A percentile compares a stretch with the other conserved stretches of the same genome.
phyloP scores from a whole-genome alignment of 2,888 invertebrate genomes.

The Resseliella maxima region DNA sequence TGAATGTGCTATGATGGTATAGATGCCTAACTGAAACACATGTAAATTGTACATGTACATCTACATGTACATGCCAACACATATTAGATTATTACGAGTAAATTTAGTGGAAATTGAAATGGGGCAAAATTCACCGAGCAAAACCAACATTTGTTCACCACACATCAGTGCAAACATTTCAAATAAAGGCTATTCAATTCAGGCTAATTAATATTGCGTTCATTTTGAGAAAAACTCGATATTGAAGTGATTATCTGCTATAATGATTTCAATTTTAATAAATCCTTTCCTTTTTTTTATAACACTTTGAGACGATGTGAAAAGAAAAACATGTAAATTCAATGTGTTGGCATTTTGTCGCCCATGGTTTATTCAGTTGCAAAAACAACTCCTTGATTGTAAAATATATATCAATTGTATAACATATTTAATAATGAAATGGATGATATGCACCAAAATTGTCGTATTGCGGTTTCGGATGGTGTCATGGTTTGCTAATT shows the following conservation, averaged over 20 bases:
- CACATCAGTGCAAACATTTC: constrained; percentile 20
- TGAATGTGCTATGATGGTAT: not conserved
- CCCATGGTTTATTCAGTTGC: not conserved
- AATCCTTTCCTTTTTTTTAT: not conserved
- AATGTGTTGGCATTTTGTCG: not conserved
- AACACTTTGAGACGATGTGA: not conserved
- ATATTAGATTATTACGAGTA: not conserved
- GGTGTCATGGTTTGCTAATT: not conserved
- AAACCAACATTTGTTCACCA: constrained; percentile 31
- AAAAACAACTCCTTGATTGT: not conserved
- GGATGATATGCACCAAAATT: not conserved
- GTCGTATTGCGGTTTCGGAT: constrained; percentile 19
- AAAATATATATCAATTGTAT: not conserved
- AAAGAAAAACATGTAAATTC: not conserved
- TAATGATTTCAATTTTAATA: not conserved
- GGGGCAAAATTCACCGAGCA: not conserved
- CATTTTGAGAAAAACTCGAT: not conserved
- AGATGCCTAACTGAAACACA: not conserved
- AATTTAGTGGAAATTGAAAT: constrained; percentile 53
- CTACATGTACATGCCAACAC: too few relatives aligned
- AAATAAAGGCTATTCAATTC: not conserved
- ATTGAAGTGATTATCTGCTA: constrained; percentile 1
- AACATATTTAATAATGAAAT: constrained; percentile 1
- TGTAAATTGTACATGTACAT: not conserved
- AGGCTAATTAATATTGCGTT: not conserved